Base-by-base conservation (phyloP, 2,113 vertebrate genomes). In the Okapia johnstoni region DNA sequence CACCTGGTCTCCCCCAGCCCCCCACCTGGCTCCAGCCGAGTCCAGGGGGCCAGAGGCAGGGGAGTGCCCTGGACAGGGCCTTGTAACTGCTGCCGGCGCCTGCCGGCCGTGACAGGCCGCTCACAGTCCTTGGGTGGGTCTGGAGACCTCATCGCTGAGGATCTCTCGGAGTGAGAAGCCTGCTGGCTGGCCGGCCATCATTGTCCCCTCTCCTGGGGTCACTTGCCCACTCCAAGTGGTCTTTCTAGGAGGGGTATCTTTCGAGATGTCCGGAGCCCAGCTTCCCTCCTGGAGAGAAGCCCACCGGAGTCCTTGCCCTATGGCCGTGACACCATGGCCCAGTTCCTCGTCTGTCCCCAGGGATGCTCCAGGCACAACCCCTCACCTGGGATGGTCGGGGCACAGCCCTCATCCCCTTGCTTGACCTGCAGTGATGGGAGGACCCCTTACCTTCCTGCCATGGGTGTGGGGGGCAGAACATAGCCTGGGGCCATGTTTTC, bases 381-480 rank as follows among this genome's bases (percentile, higher is more conserved):
- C 60, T 54, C 16, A 0, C 50, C 19, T 40, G 7, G 26, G 26
- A 10, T 1, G 7, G 19, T 3, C 28, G 40, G 23, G 28, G 11
- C 36, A 30, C 12, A 30, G 48, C 12, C 66, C 50, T 1, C 8
- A 1, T 21, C 15, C 52, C 52, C 52, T 40, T 3, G 1, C 15
- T 25, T 28, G 54, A 25, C 73, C 3, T 36, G 4, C 3, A 50
- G 66, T 0, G 54, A 7, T 13, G 3, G 25, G 43, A 14, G 52
- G 17, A 17, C 2, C 4, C 11, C n/a, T 21, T 1, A 2, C 23
- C 36, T 17, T 8, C n/a, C 28, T 46, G 50, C 28, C n/a, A 0
- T 0, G 11, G 28, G 4, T 12, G 0, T 40, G 28, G 28, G 0
- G 11, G 0, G 9, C 25, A 21, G 79, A 46, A 21, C n/a, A 5